Conservation (phyloP, 1,140 invertebrate species). For the Akabosia matsudoensis region DNA sequence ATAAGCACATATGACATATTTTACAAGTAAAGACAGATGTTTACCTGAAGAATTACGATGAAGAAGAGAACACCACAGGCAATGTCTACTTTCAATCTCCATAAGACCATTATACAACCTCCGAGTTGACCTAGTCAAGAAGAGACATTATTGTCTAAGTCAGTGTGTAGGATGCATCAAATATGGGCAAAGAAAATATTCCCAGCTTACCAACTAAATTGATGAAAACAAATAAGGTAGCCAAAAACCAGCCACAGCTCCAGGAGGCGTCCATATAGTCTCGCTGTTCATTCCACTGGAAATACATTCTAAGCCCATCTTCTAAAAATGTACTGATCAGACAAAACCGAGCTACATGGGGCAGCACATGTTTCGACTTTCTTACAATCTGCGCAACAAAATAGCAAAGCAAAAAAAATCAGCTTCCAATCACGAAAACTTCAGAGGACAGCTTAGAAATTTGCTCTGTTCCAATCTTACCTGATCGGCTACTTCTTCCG, state of each 20-base stretch:
- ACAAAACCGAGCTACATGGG: constrained; percentile 90
- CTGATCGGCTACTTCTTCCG: constrained; percentile 92
- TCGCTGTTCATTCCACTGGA: constrained; percentile 96
- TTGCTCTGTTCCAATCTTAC: constrained; percentile 62
- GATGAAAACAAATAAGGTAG: constrained; percentile 85
- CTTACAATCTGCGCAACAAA: constrained; percentile 72
- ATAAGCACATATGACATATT: neutral
- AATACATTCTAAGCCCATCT: constrained; percentile 98
- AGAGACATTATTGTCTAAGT: too few relatives aligned
- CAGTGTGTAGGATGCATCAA: neutral
- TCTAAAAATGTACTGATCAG: constrained; percentile 99
- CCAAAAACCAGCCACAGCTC: constrained; percentile 92
- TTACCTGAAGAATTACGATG: constrained; percentile 91
- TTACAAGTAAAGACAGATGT: constrained; percentile 17
- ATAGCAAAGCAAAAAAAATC: constrained; percentile 26
- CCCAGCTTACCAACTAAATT: constrained; percentile 71
- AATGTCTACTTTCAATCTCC: constrained; percentile 85
- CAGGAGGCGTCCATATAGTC: constrained; percentile 98
- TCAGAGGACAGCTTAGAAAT: neutral
- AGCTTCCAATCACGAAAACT: neutral
- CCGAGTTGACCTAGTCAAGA: constrained; percentile 88
- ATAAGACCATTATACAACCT: constrained; percentile 91
- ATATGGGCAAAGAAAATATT: neutral
- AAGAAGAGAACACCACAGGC: constrained; percentile 93
- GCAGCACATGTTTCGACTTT: constrained; percentile 88